Percentiles rank a stretch among this genome's conserved stretches.
Evolutionary conservation across 2,888 invertebrate species (phyloP).

Genomic region (Pimpla rufipes): DNA sequence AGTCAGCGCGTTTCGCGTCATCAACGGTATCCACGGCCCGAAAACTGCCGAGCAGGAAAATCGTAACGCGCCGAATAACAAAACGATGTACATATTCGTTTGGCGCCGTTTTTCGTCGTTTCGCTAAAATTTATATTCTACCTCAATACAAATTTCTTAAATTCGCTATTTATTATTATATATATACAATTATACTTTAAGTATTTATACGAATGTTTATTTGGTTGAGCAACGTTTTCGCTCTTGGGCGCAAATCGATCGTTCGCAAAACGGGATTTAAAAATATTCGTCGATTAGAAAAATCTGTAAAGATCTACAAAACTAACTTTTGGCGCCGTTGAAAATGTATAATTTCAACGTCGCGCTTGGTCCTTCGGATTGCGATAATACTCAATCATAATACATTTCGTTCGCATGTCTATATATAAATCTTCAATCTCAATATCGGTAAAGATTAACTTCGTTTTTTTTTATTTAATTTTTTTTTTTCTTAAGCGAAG

Average conservation of each 20-base stretch:
- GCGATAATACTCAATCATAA: slow-evolving; percentile 29
- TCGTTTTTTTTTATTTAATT: too few species aligned
- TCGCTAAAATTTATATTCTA: slow-evolving; percentile 36
- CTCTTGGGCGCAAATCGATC: slow-evolving; percentile 45
- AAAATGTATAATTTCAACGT: slow-evolving; percentile 18
- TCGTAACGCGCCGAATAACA: background rate
- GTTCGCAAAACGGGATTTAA: slow-evolving; percentile 16
- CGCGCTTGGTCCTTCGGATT: slow-evolving; percentile 41
- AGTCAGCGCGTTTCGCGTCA: too few species aligned
- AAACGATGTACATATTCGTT: background rate
- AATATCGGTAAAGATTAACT: slow-evolving; percentile 13
- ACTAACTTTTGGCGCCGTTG: slow-evolving; percentile 13
- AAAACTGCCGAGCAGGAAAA: too few species aligned
- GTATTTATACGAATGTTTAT: slow-evolving; percentile 32
- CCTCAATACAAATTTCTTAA: slow-evolving; percentile 50
- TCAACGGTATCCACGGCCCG: too few species aligned
- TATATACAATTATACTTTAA: slow-evolving; percentile 40
- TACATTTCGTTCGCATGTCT: slow-evolving; percentile 32
- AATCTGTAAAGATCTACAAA: slow-evolving; percentile 24
- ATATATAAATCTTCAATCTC: slow-evolving; percentile 25
- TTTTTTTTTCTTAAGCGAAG: slow-evolving; percentile 1
- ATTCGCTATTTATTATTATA: slow-evolving; percentile 45
- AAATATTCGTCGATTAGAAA: background rate
- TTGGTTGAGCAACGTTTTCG: slow-evolving; percentile 51
- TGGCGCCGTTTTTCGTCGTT: background rate